phyloP scores from a whole-genome alignment of 2,888 invertebrate species.

The Diplolepis rosae region DNA sequence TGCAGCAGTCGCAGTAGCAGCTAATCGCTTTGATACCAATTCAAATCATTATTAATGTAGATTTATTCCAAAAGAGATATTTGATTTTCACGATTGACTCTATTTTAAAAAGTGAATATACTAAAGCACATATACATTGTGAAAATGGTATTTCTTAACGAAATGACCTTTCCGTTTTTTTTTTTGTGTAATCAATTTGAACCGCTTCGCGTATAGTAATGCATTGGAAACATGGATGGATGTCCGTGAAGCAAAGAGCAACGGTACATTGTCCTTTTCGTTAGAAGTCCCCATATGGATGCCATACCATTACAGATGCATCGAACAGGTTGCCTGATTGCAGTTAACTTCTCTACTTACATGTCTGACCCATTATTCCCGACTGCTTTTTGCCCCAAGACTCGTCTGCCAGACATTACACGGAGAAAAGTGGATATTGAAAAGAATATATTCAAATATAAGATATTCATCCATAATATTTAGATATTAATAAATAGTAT shows the following conservation, averaged over 20 bases:
- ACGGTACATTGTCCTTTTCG: too few species aligned
- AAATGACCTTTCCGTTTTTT: too few species aligned
- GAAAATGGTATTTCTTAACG: too few species aligned
- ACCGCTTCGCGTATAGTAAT: neutral
- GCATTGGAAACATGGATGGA: too few species aligned
- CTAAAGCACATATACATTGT: too few species aligned
- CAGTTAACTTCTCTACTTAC: constrained; percentile 24
- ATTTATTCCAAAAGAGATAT: neutral
- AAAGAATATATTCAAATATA: too few species aligned
- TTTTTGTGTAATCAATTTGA: too few species aligned
- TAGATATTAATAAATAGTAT: too few species aligned
- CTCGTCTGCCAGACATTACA: too few species aligned
- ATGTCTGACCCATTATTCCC: neutral
- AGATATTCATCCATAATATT: too few species aligned
- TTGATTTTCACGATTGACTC: neutral
- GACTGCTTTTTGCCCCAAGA: neutral
- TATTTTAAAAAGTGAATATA: neutral
- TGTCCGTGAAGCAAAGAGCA: too few species aligned
- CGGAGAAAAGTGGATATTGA: too few species aligned
- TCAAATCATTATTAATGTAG: constrained; percentile 9
- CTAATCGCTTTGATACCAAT: constrained; percentile 6
- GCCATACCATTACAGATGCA: constrained; percentile 3
- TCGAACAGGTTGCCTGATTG: constrained; percentile 18
- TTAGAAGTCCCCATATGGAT: constrained; percentile 3
- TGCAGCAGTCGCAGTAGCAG: constrained; percentile 36